A percentile compares a stretch with the other conserved stretches of the same genome.
Evolutionary conservation across 2,113 vertebrate species (phyloP).

Genomic region (Nothobranchius kuhntae): DNA sequence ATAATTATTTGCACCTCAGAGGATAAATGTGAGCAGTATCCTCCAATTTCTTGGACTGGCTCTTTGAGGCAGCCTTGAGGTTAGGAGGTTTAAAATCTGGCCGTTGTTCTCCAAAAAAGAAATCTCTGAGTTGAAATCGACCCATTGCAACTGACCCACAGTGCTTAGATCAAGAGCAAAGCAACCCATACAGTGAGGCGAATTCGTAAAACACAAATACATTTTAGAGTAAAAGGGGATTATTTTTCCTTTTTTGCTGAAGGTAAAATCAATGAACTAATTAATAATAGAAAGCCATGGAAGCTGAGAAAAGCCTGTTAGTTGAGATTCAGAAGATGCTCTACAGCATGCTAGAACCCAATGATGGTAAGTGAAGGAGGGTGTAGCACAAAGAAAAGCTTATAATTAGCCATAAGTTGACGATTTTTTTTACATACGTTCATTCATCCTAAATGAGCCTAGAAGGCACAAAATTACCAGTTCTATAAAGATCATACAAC

Average conservation of each 20-base stretch:
- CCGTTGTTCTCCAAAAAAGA: constrained; percentile 1
- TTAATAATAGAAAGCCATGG: neutral
- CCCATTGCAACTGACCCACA: neutral
- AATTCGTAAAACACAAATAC: neutral
- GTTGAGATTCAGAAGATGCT: neutral
- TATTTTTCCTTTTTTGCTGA: neutral
- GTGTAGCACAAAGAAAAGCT: too few species aligned
- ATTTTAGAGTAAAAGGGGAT: neutral
- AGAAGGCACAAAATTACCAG: too few species aligned
- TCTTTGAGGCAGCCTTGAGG: neutral
- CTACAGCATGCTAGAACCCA: neutral
- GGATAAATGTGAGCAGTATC: neutral
- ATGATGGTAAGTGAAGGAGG: too few species aligned
- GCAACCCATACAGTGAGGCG: neutral
- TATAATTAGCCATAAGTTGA: too few species aligned
- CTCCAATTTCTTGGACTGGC: neutral
- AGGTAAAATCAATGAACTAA: neutral
- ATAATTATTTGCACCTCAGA: constrained; percentile 1
- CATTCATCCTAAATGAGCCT: too few species aligned
- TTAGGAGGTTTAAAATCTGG: neutral
- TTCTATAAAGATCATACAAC: too few species aligned
- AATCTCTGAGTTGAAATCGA: neutral
- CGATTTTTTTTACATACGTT: too few species aligned
- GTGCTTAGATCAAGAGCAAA: neutral
- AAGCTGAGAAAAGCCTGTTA: neutral